phyloP scores from a whole-genome alignment of 2,113 vertebrate species.

The Pongo abelii region DNA sequence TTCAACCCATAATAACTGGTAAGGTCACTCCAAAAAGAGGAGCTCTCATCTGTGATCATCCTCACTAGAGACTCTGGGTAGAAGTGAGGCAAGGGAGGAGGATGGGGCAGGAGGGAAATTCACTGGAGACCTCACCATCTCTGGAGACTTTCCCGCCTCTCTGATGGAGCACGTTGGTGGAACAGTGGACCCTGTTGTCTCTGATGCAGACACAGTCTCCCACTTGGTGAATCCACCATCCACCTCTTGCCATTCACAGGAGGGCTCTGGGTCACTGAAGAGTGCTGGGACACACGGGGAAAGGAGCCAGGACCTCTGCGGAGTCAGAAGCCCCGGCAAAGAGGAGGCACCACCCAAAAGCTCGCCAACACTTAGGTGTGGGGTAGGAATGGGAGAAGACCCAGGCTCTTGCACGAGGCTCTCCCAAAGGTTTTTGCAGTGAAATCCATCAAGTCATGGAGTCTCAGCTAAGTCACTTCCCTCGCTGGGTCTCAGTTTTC shows the following conservation, averaged over 20 bases:
- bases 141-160: background rate
- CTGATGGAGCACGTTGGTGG: fast-evolving
- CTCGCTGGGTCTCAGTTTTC: background rate
- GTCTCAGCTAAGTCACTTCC: background rate
- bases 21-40: background rate
- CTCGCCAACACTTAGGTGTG: fast-evolving
- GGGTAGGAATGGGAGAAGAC: fast-evolving
- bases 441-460: background rate
- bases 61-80: background rate
- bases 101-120: background rate
- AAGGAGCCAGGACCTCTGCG: background rate
- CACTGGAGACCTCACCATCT: fast-evolving
- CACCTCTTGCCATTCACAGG: background rate
- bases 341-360: background rate
- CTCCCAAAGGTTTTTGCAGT: too few species aligned
- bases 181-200: background rate
- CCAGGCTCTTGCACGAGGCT: fast-evolving
- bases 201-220: fast-evolving
- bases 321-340: background rate
- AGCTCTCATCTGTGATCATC: background rate
- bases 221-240: background rate
- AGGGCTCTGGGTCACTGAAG: background rate
- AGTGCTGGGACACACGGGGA: fast-evolving
- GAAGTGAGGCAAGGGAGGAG: background rate
- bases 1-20: background rate